A percentile compares a stretch with the other conserved stretches of the same genome.
phyloP scores from a whole-genome alignment of 2,113 vertebrate species.

The Strix uralensis region DNA sequence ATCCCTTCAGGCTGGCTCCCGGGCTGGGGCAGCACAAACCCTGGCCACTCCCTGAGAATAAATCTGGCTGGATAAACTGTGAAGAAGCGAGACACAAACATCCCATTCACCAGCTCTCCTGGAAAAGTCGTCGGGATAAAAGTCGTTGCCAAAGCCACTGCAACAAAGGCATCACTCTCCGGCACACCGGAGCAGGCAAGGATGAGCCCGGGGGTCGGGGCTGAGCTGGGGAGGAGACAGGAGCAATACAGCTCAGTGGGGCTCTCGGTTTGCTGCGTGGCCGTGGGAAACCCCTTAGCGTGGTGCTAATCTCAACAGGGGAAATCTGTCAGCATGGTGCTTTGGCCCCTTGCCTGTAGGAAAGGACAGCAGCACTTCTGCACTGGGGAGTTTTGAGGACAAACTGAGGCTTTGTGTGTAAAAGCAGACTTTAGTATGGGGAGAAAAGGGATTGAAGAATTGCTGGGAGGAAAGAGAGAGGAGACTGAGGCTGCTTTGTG shows the following conservation, averaged over 20 bases:
- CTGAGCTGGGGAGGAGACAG: neutral
- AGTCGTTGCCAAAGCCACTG: neutral
- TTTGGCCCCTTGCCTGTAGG: neutral
- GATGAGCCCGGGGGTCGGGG: neutral
- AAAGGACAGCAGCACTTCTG: neutral
- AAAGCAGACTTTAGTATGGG: neutral
- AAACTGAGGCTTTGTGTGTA: neutral
- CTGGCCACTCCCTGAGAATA: constrained; percentile 44
- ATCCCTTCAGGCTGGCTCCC: neutral
- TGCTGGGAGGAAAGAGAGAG: neutral
- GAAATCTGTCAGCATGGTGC: neutral
- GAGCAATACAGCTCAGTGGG: neutral
- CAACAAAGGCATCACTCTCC: neutral
- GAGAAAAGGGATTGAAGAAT: neutral
- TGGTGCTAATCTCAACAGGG: neutral
- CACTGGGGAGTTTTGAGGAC: neutral
- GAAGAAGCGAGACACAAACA: constrained; percentile 36
- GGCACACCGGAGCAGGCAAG: neutral
- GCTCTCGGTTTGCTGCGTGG: neutral
- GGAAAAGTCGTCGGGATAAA: neutral
- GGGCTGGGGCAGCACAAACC: neutral
- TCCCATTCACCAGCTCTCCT: constrained; percentile 35
- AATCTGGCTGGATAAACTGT: constrained; percentile 39
- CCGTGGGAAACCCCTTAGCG: neutral
- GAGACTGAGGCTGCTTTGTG: neutral